Percentiles rank a stretch among this genome's conserved stretches.
These are phyloP conservation scores for Umimayanthus kanabou DNA, from an alignment of 92 coral and sea anemone species.

Conservation along the genomic window DNA sequence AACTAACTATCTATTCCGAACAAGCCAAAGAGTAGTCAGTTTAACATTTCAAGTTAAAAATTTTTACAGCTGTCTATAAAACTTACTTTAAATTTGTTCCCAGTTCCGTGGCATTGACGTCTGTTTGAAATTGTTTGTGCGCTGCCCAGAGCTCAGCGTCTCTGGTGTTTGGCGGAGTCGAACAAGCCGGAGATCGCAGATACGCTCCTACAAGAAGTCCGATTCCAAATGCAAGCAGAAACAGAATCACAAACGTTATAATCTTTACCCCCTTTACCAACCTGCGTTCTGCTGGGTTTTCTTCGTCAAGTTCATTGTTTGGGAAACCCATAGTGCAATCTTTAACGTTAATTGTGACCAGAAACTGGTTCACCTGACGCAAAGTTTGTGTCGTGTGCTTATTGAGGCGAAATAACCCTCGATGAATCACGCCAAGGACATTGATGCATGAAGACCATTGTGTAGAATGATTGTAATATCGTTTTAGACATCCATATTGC, in stretches of 20 bases:
- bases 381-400: neutral
- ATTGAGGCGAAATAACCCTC: neutral
- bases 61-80: neutral
- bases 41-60: neutral
- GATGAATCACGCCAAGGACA: neutral
- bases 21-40: neutral
- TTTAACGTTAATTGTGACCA: neutral
- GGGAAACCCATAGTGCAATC: constrained; percentile 8
- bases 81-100: constrained; percentile 25
- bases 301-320: neutral
- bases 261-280: constrained; percentile 1
- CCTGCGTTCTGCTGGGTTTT: neutral
- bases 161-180: constrained; percentile 6
- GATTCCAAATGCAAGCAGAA: constrained; percentile 30
- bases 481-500: neutral
- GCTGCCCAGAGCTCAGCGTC: constrained; percentile 8
- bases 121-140: constrained; percentile 2
- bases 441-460: neutral
- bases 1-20: neutral
- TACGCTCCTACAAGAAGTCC: constrained; percentile 40
- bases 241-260: constrained; percentile 13
- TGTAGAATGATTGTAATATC: neutral
- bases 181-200: constrained; percentile 25
- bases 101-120: constrained; percentile 31
- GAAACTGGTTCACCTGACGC: neutral